Base-by-base conservation (phyloP, 2,797 vertebrate genomes). In the Sphaeramia orbicularis region DNA sequence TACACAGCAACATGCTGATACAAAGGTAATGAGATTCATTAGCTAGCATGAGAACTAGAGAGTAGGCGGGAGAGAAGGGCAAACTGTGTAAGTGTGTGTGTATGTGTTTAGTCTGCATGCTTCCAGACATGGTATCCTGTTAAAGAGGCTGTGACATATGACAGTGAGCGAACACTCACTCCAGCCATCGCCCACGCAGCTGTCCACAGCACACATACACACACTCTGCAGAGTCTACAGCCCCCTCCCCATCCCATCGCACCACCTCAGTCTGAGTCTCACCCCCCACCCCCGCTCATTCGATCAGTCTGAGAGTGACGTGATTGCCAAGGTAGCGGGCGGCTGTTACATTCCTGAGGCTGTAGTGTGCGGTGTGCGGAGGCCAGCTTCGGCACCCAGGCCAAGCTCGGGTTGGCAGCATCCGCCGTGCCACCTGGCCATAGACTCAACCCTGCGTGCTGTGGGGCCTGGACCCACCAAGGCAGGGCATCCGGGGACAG, bases 291-390 rank as follows among this genome's bases (percentile, higher is more conserved):
- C 69, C 78, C 67, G 16, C 77, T 79, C 66, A 78, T 77, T 87
- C 59, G 71, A 71, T 74, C 81, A 54, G 84, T 78, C 87, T 88
- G 87, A 90, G 80, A 85, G 83, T 90, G 89, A 92, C 87, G 88
- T 87, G 88, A 87, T 88, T 88, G 88, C 86, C 84, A 89, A 93
- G 87, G 87, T 94, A 90, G 84, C 89, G 75, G 84, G 74, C 60
- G 78, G 82, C 89, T 92, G 93, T 73, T 81, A 94, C 81, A 94
- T 94, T 94, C 93, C 92, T 87, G 78, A 87, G 81, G 83, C 85
- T 89, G 85, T 81, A 88, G 90, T 81, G 85, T 70, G 84, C 38
- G 65, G 76, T 47, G 74, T 58, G 71, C 55, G 40, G 84, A 78
- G 83, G 82, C 78, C 86, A 84, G 73, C 74, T 48, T 57, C 74